Evolutionary conservation across 2,888 invertebrate genomes (phyloP).

Genomic region (Calameuta idolon): DNA sequence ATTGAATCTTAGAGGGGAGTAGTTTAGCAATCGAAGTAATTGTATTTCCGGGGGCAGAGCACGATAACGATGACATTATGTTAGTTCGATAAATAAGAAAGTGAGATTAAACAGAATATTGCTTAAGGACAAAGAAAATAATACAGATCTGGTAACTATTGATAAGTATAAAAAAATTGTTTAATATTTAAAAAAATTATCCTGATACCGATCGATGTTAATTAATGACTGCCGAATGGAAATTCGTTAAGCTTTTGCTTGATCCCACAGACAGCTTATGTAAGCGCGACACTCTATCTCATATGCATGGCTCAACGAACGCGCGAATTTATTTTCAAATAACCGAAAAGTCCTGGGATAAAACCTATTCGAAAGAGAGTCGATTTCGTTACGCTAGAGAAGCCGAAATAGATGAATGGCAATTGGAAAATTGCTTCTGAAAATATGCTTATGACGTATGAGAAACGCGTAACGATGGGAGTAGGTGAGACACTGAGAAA

Average conservation of each 20-base stretch:
- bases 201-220: background rate
- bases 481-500: background rate
- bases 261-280: background rate
- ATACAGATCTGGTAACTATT: background rate
- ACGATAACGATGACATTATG: conserved; percentile 33
- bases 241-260: background rate
- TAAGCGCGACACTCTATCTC: background rate
- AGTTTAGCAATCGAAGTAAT: conserved; percentile 24
- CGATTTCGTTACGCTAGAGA: background rate
- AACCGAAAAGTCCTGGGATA: background rate
- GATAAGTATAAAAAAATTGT: background rate
- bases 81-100: conserved; percentile 32
- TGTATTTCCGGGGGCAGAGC: conserved; percentile 27
- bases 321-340: background rate
- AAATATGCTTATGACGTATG: background rate
- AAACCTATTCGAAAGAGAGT: background rate
- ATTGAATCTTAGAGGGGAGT: conserved; percentile 28
- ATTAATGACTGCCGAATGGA: background rate
- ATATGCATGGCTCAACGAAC: background rate
- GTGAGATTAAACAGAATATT: background rate
- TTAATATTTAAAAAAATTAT: background rate
- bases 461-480: background rate
- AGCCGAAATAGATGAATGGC: background rate
- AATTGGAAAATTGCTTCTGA: background rate
- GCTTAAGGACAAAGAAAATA: background rate